Evolutionary conservation across 2,888 invertebrate genomes (phyloP).

Genomic region (Drosophila paramelanica): DNA sequence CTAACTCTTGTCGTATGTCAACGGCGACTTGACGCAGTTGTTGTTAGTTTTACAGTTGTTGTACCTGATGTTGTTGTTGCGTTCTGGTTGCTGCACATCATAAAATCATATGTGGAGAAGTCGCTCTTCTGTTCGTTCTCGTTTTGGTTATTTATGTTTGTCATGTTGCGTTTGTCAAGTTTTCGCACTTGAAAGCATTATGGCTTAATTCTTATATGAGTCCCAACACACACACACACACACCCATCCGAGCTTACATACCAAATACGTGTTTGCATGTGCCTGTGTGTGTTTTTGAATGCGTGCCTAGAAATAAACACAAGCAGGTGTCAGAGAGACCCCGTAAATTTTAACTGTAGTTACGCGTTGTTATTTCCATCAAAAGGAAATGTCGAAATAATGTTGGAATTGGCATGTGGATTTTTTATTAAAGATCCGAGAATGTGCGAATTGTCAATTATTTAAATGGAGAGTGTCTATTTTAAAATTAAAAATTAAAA

Average conservation of each 20-base stretch:
- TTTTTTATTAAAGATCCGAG: background rate
- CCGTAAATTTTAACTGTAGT: slow-evolving; percentile 41
- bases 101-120: slow-evolving; percentile 62
- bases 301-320: slow-evolving; percentile 6
- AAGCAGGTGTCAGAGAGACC: slow-evolving; percentile 45
- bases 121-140: slow-evolving; percentile 41
- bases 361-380: slow-evolving; percentile 58
- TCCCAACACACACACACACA: slow-evolving; percentile 33
- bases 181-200: slow-evolving; percentile 80
- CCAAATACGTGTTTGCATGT: slow-evolving; percentile 6
- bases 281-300: slow-evolving; percentile 2
- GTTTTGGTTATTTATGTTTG: slow-evolving; percentile 76
- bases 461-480: background rate
- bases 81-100: slow-evolving; percentile 67
- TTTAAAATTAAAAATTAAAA: too few species aligned
- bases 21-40: slow-evolving; percentile 77
- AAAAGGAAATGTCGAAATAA: slow-evolving; percentile 34
- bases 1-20: slow-evolving; percentile 71
- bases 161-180: slow-evolving; percentile 82
- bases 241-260: slow-evolving; percentile 23
- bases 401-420: slow-evolving; percentile 11
- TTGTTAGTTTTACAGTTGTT: slow-evolving; percentile 70
- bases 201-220: slow-evolving; percentile 78
- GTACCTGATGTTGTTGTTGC: slow-evolving; percentile 24
- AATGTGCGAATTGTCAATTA: slow-evolving; percentile 15